Percentiles rank a stretch among this genome's conserved stretches.
phyloP scores from a whole-genome alignment of 1,140 invertebrate species.

The Drosophila albomicans region DNA sequence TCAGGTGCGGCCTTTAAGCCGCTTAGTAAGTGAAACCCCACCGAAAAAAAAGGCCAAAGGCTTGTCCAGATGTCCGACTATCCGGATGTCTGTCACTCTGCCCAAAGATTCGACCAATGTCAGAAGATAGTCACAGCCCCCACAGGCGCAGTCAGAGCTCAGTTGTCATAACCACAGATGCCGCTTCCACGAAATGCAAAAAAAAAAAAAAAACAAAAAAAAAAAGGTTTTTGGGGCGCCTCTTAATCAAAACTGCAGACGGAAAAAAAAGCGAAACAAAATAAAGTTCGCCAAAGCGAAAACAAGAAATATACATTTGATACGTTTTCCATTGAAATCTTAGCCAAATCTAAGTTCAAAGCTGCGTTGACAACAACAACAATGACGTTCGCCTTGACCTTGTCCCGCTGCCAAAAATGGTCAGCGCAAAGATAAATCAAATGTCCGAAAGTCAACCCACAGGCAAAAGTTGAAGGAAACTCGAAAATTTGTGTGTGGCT shows the following conservation, averaged over 20 bases:
- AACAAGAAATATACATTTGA: slow-evolving; percentile 25
- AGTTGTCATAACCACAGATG: slow-evolving; percentile 71
- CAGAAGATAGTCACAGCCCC: background rate
- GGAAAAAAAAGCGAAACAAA: slow-evolving; percentile 13
- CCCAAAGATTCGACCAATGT: slow-evolving; percentile 11
- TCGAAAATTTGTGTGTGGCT: slow-evolving; percentile 2
- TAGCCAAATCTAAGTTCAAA: slow-evolving; percentile 63
- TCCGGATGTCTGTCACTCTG: slow-evolving; percentile 9
- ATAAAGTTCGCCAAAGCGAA: background rate
- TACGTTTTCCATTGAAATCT: slow-evolving; percentile 60
- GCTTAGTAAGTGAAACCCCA: slow-evolving; percentile 79
- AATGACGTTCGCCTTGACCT: slow-evolving; percentile 72
- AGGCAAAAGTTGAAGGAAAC: slow-evolving; percentile 19
- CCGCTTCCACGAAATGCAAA: slow-evolving; percentile 73
- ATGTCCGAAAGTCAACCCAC: slow-evolving; percentile 34
- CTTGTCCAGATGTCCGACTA: slow-evolving; percentile 35
- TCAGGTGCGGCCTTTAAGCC: slow-evolving; percentile 75
- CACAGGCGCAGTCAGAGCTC: slow-evolving; percentile 9
- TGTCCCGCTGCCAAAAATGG: slow-evolving; percentile 68
- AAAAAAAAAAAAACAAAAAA: too few relatives aligned
- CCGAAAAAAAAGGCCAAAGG: slow-evolving; percentile 40
- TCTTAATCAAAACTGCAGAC: slow-evolving; percentile 78
- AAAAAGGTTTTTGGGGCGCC: slow-evolving; percentile 66
- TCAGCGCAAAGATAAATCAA: slow-evolving; percentile 75
- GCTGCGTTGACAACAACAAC: slow-evolving; percentile 66